Conservation (phyloP, 2,888 invertebrate genomes). For the Agrypnus murinus region DNA sequence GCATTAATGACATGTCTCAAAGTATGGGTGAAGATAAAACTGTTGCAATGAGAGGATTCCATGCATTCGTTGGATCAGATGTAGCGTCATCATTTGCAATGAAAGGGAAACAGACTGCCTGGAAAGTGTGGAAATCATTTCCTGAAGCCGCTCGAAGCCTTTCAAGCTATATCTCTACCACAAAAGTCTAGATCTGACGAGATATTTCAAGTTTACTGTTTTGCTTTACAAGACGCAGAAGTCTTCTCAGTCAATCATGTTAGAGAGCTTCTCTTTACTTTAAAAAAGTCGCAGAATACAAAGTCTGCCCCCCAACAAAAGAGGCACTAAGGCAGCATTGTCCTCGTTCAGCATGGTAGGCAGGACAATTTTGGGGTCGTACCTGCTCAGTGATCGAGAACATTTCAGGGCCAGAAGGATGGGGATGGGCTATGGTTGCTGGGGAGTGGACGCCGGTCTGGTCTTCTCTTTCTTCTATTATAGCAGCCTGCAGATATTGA, state of each 20-base stretch:
- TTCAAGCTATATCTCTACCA: constrained; percentile 13
- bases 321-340: constrained; percentile 21
- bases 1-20: constrained; percentile 24
- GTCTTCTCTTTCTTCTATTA: constrained; percentile 23
- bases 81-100: constrained; percentile 19
- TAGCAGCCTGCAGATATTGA: constrained; percentile 26
- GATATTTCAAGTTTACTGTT: not conserved
- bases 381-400: constrained; percentile 23
- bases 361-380: constrained; percentile 20
- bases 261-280: constrained; percentile 5
- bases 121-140: too few relatives aligned
- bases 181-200: constrained; percentile 9
- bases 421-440: constrained; percentile 24
- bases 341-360: constrained; percentile 16
- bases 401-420: constrained; percentile 29
- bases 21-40: constrained; percentile 9
- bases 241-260: too few relatives aligned
- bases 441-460: constrained; percentile 26
- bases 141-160: constrained; percentile 17
- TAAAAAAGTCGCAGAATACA: constrained; percentile 22
- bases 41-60: too few relatives aligned
- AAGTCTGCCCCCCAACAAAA: constrained; percentile 20
- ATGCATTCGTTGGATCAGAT: constrained; percentile 28
- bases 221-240: not conserved
- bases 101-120: constrained; percentile 1